Conservation (phyloP, 2,797 vertebrate genomes). For the Crypturellus tataupa region DNA sequence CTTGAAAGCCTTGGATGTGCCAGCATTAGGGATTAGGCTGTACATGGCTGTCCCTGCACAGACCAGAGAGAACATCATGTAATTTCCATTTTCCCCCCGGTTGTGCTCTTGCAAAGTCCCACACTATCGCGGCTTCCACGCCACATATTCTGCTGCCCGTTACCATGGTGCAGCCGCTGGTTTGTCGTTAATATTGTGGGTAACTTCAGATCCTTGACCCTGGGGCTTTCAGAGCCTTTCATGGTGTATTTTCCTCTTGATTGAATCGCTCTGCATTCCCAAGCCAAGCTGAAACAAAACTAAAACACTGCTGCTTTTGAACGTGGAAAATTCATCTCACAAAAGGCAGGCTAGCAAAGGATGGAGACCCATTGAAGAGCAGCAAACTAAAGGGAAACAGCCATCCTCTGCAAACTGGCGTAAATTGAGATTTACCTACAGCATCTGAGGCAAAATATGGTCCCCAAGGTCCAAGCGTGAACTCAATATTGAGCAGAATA, state of each 20-base stretch:
- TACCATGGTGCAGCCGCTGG: conserved; percentile 72
- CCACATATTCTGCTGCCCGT: conserved; percentile 70
- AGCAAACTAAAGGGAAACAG: conserved; percentile 57
- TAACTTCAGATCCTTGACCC: conserved; percentile 80
- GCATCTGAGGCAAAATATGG: not conserved
- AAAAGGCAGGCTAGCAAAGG: conserved; percentile 64
- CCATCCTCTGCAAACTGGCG: conserved; percentile 24
- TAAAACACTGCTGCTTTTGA: conserved; percentile 75
- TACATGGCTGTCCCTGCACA: conserved; percentile 66
- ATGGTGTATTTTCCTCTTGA: conserved; percentile 78
- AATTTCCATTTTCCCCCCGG: conserved; percentile 76
- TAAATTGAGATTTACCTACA: conserved; percentile 55
- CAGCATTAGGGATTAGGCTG: conserved; percentile 61
- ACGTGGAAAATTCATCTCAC: conserved; percentile 66
- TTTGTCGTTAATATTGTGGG: conserved; percentile 79
- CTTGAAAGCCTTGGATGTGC: conserved; percentile 23
- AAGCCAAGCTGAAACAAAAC: conserved; percentile 74
- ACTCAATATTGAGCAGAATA: not conserved
- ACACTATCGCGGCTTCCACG: conserved; percentile 68
- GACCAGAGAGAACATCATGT: conserved; percentile 77
- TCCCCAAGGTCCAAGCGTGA: not conserved
- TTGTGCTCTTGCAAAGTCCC: conserved; percentile 73
- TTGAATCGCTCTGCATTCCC: conserved; percentile 78
- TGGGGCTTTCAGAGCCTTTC: conserved; percentile 76
- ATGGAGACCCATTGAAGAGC: conserved; percentile 61